phyloP scores from a whole-genome alignment of 2,113 vertebrate genomes.

The Malaclemys terrapin region DNA sequence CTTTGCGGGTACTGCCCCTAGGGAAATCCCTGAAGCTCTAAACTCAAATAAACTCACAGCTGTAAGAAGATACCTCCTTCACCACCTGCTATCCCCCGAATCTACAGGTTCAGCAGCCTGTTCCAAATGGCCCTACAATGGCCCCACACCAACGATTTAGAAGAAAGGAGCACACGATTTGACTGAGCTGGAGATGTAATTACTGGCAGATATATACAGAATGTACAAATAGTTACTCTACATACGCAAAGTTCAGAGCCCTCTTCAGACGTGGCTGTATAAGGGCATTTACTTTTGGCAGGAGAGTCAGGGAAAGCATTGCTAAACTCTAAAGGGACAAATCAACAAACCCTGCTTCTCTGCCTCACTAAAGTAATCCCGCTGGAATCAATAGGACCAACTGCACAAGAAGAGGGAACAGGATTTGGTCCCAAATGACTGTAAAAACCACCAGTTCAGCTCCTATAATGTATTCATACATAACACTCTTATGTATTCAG shows the following conservation, averaged over 20 bases:
- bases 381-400: not conserved
- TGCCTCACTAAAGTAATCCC: not conserved
- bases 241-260: not conserved
- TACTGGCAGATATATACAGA: not conserved
- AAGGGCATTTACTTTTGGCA: not conserved
- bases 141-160: not conserved
- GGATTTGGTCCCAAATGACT: not conserved
- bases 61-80: not conserved
- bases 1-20: not conserved
- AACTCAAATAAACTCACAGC: not conserved
- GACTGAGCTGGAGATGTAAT: accelerated
- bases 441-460: not conserved
- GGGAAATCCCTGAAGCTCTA: not conserved
- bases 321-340: not conserved
- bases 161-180: not conserved
- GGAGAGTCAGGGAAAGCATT: not conserved
- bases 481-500: not conserved
- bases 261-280: not conserved
- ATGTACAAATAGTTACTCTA: not conserved
- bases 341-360: not conserved
- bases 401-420: not conserved
- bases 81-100: accelerated
- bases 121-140: not conserved
- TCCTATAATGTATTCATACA: not conserved
- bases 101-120: accelerated